Evolutionary conservation across 2,113 vertebrate species (phyloP).

Genomic region (Martes martes): DNA sequence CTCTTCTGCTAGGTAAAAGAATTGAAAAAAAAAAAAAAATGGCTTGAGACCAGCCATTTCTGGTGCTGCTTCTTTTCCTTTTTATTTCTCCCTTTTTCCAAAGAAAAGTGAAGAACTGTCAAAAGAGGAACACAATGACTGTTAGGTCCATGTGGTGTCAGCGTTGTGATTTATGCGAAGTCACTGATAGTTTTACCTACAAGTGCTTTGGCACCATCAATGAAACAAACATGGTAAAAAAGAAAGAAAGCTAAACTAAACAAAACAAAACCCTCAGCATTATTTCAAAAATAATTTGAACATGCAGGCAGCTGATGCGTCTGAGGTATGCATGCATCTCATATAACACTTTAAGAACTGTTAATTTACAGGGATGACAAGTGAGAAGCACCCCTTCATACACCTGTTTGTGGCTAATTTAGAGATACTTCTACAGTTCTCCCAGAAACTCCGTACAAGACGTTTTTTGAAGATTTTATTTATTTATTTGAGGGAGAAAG

Average conservation of each 20-base stretch:
- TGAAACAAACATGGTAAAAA: neutral
- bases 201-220: neutral
- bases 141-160: rapidly evolving
- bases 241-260: neutral
- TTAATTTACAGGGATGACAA: rapidly evolving
- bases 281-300: neutral
- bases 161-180: neutral
- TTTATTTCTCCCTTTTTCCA: no score
- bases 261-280: neutral
- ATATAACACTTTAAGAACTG: neutral
- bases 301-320: neutral
- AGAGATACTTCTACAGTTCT: neutral
- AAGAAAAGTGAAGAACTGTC: neutral
- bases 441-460: neutral
- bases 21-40: no score
- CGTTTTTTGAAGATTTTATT: no score
- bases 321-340: neutral
- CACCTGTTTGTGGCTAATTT: rapidly evolving
- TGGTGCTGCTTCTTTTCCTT: neutral
- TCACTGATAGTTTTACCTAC: neutral
- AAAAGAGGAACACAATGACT: neutral
- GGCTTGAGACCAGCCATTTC: neutral
- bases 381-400: neutral
- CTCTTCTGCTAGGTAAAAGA: neutral
- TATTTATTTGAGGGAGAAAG: no score